Evolutionary conservation across 2,888 invertebrate species (phyloP).

Genomic region (Hemithea aestivaria): DNA sequence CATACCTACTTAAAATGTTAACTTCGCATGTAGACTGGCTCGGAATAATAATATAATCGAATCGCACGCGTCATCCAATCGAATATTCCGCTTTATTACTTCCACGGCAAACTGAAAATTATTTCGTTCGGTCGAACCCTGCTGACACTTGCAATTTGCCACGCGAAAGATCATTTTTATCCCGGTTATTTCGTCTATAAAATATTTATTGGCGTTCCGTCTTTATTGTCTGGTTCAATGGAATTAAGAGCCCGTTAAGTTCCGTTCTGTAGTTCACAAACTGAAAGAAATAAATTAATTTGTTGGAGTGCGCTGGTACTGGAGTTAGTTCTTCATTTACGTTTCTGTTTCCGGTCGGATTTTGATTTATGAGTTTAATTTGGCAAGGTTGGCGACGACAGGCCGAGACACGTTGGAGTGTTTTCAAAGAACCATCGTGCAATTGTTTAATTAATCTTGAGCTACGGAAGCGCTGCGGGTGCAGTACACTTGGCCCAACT

Average conservation of each 20-base stretch:
- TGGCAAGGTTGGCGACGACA: conserved; percentile 77
- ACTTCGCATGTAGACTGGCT: conserved; percentile 40
- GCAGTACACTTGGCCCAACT: conserved; percentile 75
- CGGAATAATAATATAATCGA: conserved; percentile 44
- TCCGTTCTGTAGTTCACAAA: conserved; percentile 23
- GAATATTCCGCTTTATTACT: conserved; percentile 47
- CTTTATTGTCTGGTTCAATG: conserved; percentile 27
- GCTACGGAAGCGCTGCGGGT: conserved; percentile 66
- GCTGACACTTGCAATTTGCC: conserved; percentile 44
- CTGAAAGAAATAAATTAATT: conserved; percentile 53
- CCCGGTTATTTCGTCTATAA: conserved; percentile 24
- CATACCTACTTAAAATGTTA: conserved; percentile 47
- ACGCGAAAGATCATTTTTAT: conserved; percentile 25
- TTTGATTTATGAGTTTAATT: conserved; percentile 78
- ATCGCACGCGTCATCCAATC: conserved; percentile 46
- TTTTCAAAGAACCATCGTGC: conserved; percentile 77
- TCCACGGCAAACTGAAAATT: conserved; percentile 39
- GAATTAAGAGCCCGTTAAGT: conserved; percentile 22
- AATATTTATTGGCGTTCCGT: conserved; percentile 27
- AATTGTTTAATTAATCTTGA: conserved; percentile 79
- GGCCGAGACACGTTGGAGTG: conserved; percentile 78
- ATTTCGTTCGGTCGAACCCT: conserved; percentile 35
- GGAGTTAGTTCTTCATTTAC: conserved; percentile 67
- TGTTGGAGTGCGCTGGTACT: conserved; percentile 43
- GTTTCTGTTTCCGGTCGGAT: conserved; percentile 71